Base-by-base conservation (phyloP, 1,140 invertebrate species). In the Lucilia cuprina region DNA sequence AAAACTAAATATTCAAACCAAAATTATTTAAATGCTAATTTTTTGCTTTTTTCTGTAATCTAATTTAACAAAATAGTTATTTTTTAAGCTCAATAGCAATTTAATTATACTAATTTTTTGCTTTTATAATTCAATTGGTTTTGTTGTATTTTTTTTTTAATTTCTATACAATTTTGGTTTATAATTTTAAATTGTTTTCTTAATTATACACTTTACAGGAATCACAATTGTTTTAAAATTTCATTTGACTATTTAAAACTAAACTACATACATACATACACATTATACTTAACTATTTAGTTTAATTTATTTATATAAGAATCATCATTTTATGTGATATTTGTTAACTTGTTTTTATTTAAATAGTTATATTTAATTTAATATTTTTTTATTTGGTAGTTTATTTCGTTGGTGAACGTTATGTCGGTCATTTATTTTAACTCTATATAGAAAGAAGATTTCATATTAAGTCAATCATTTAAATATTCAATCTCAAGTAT, bases 201-300 rank as follows among this genome's bases (percentile, higher is more conserved):
- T 55, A 55, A 55, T 34, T 41, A 41, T 77, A 77, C 30, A 77
- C 47, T 34, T 77, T 77, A 80, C 77, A 80, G 77, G 41, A 80
- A 80, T 80, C 77, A 80, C 77, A 80, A 50, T 80, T 80, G 7
- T 49, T 49, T 78, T 3, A 78, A 47, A 78, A 41, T 78, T 78
- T 78, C 75, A 47, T 41, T 47, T 77, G 25, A 77, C 74, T 55
- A 55, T 17, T 55, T 55, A 55, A 17, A 55, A 55, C 50, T 55
- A 41, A 41, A 8, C 41, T 41, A 41, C 5, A 41, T 41, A 41
- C 41, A 41, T 41, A 41, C 41, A 41, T 41, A 41, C 41, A 41
- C 41, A 41, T 2, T 41, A 41, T 41, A 55, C 50, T 55, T 55
- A 55, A 55, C 50, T 55, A 12, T 55, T 13, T 5, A 12, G 12